Evolutionary conservation across 2,888 invertebrate genomes (phyloP).

Genomic region (Pseudoips prasinana): DNA sequence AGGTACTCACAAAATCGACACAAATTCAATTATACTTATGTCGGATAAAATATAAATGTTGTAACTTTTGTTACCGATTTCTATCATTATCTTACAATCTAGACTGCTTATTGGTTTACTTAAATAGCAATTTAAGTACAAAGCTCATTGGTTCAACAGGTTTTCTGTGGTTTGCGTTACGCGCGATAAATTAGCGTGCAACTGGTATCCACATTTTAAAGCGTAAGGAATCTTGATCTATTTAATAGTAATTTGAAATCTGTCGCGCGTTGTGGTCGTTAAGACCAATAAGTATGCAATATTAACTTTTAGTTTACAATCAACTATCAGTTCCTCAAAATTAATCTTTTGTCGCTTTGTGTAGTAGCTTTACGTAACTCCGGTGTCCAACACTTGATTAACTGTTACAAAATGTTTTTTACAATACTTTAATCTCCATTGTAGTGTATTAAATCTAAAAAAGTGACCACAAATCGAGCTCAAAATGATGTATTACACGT

Average conservation of each 20-base stretch:
- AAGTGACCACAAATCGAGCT: neutral
- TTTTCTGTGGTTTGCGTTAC: constrained; percentile 39
- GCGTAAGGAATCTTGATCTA: constrained; percentile 31
- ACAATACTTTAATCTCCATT: too few relatives aligned
- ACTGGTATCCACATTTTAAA: constrained; percentile 20
- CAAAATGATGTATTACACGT: constrained; percentile 20
- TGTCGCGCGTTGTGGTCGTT: constrained; percentile 10
- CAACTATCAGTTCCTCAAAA: neutral
- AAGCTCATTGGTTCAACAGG: constrained; percentile 34
- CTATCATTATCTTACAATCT: constrained; percentile 29
- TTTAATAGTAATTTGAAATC: constrained; percentile 28
- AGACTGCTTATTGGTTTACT: constrained; percentile 29
- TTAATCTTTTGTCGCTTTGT: neutral
- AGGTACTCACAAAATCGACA: too few relatives aligned
- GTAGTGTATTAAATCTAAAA: too few relatives aligned
- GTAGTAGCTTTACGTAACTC: neutral
- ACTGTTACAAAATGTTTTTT: too few relatives aligned
- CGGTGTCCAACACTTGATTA: neutral
- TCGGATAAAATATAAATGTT: too few relatives aligned
- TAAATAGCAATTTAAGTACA: constrained; percentile 33
- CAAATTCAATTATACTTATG: too few relatives aligned
- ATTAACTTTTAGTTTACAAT: too few relatives aligned
- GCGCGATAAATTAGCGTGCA: constrained; percentile 30
- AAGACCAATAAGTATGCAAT: neutral
- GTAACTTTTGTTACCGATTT: constrained; percentile 24